Conservation (phyloP, 2,113 vertebrate genomes). For the Macrotus californicus region DNA sequence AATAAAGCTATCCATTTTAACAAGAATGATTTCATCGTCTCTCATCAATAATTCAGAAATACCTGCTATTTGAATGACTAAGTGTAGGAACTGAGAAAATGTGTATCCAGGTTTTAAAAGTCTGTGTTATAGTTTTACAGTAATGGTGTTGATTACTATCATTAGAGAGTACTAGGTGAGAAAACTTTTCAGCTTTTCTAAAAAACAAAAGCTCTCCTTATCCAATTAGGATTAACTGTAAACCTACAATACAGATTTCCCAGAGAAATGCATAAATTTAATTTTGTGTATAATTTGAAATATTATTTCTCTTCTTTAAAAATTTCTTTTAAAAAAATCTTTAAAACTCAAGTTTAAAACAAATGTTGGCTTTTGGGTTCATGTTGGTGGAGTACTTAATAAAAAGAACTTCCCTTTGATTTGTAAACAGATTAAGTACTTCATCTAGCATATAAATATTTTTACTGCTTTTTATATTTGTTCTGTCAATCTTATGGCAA, state of each 20-base stretch:
- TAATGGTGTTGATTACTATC: conserved; percentile 10
- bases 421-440: background rate
- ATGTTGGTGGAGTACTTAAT: background rate
- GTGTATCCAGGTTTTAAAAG: background rate
- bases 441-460: background rate
- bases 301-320: background rate
- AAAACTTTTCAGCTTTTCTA: conserved; percentile 8
- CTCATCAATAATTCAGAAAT: conserved; percentile 48
- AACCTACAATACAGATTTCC: background rate
- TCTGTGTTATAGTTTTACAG: background rate
- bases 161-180: background rate
- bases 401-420: background rate
- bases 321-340: background rate
- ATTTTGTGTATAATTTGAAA: background rate
- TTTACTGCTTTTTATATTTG: background rate
- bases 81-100: background rate
- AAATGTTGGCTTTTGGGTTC: background rate
- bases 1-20: conserved; percentile 48
- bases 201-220: background rate
- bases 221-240: background rate
- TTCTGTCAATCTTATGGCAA: background rate
- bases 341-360: background rate
- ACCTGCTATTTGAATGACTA: conserved; percentile 1
- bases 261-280: background rate
- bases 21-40: conserved; percentile 30